These are phyloP conservation scores for Chironomus riparius DNA, from an alignment of 2,888 invertebrate genomes.

Conservation along the genomic window DNA sequence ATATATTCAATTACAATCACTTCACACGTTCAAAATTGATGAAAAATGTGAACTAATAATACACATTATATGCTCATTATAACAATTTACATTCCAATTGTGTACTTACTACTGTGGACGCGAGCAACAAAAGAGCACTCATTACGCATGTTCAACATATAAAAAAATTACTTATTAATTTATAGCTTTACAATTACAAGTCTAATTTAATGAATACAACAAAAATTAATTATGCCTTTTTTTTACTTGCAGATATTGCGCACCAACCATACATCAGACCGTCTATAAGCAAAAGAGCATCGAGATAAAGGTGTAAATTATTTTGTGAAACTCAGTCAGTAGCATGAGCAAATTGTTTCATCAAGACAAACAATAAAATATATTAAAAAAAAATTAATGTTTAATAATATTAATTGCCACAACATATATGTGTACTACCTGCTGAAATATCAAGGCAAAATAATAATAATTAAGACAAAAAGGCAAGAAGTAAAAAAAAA, in stretches of 20 bases:
- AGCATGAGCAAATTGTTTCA: background rate
- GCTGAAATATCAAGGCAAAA: too few relatives aligned
- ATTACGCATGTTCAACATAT: background rate
- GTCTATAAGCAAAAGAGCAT: background rate
- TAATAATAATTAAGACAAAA: too few relatives aligned
- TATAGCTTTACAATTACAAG: background rate
- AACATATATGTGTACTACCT: too few relatives aligned
- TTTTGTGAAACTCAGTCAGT: background rate
- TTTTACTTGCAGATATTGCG: background rate
- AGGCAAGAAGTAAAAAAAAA: too few relatives aligned
- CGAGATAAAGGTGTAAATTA: background rate
- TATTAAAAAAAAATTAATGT: too few relatives aligned
- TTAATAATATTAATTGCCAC: too few relatives aligned
- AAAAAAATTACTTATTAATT: background rate
- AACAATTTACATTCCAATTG: background rate
- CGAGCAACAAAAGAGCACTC: too few relatives aligned
- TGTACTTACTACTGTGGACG: background rate
- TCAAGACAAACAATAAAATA: background rate
- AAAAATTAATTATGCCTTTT: background rate
- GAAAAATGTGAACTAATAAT: too few relatives aligned
- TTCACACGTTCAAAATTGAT: background rate
- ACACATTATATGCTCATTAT: too few relatives aligned
- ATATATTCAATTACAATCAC: background rate
- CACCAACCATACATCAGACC: background rate
- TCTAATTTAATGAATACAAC: background rate